These are phyloP conservation scores for Epistrophe eligans DNA, from an alignment of 2,888 invertebrate genomes.

Conservation along the genomic window DNA sequence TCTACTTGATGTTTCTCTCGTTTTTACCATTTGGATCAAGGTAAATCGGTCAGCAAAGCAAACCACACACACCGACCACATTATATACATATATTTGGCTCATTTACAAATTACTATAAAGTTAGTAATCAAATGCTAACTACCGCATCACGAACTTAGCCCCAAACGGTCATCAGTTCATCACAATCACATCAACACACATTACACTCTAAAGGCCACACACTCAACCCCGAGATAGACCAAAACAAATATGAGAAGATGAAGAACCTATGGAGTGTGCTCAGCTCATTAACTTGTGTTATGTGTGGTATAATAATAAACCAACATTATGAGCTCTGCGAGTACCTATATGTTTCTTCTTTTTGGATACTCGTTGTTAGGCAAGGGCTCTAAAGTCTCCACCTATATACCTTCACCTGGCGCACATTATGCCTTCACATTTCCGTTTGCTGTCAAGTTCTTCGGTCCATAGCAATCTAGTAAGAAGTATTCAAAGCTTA, in stretches of 20 bases:
- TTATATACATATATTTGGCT: conserved; percentile 13
- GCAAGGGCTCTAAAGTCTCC: conserved; percentile 12
- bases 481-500: conserved; percentile 12
- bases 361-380: conserved; percentile 11
- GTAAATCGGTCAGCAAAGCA: conserved; percentile 54
- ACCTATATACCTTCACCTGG: neutral
- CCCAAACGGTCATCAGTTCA: conserved; percentile 44
- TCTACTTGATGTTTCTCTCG: neutral
- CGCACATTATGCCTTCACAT: conserved; percentile 33
- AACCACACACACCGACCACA: conserved; percentile 43
- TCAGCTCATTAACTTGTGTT: conserved; percentile 29
- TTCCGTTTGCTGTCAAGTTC: conserved; percentile 19
- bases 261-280: conserved; percentile 26
- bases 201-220: conserved; percentile 1
- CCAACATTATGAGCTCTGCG: neutral
- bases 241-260: conserved; percentile 2
- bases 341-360: neutral
- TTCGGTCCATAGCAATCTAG: conserved; percentile 18
- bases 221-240: conserved; percentile 3
- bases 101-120: conserved; percentile 57
- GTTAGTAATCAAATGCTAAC: conserved; percentile 67
- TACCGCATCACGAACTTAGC: conserved; percentile 65
- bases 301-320: conserved; percentile 23
- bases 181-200: conserved; percentile 26
- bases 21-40: conserved; percentile 63